Conservation (phyloP, 2,888 invertebrate species). For the Cryptophagus acutangulus region DNA sequence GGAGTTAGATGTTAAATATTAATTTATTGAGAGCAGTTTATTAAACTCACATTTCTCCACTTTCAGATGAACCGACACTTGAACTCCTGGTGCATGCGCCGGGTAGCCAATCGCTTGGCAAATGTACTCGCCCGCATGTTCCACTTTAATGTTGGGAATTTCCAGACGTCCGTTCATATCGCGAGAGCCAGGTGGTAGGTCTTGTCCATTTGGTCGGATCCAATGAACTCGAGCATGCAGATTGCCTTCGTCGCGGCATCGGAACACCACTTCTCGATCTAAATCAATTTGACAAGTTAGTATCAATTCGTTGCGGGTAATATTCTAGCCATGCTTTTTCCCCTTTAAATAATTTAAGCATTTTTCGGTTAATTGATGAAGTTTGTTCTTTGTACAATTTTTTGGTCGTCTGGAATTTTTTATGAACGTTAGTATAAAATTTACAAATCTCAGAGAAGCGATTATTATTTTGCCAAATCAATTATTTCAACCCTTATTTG, state of each 20-base stretch:
- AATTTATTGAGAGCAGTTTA: neutral
- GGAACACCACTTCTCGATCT: constrained; percentile 91
- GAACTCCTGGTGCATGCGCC: constrained; percentile 58
- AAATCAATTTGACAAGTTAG: constrained; percentile 17
- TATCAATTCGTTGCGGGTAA: constrained; percentile 3
- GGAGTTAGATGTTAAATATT: neutral
- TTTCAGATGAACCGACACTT: constrained; percentile 63
- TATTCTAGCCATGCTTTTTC: constrained; percentile 11
- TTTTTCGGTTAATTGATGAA: no score
- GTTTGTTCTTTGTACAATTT: no score
- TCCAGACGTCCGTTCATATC: constrained; percentile 77
- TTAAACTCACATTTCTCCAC: constrained; percentile 72
- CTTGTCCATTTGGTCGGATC: constrained; percentile 65
- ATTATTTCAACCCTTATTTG: no score
- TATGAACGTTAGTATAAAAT: no score
- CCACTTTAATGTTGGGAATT: constrained; percentile 71
- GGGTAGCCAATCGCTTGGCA: constrained; percentile 74
- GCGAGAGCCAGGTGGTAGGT: constrained; percentile 71
- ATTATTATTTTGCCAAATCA: no score
- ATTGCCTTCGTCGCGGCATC: constrained; percentile 87
- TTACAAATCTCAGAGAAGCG: no score
- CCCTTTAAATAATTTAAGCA: constrained; percentile 21
- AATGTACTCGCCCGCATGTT: constrained; percentile 75
- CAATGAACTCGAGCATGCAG: constrained; percentile 70
- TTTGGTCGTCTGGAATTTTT: no score